These are phyloP conservation scores for Diglossa cyanea DNA, from an alignment of 2,797 vertebrate species.

Conservation along the genomic window DNA sequence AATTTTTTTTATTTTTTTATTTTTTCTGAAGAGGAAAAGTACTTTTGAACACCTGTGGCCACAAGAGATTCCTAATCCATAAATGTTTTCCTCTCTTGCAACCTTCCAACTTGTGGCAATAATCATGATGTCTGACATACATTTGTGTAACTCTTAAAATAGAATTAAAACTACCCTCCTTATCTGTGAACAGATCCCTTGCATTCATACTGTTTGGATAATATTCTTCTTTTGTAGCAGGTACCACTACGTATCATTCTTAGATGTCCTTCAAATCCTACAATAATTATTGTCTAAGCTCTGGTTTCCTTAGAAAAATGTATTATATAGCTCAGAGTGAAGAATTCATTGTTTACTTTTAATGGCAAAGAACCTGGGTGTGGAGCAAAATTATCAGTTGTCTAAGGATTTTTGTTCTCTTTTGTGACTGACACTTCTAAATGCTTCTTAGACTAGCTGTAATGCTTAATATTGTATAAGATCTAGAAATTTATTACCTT, in stretches of 20 bases:
- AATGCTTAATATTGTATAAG: not conserved
- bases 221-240: conserved; percentile 19
- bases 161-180: conserved; percentile 59
- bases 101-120: conserved; percentile 55
- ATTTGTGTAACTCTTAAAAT: conserved; percentile 37
- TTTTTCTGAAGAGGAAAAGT: not conserved
- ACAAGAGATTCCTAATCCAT: conserved; percentile 68
- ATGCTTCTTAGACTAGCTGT: not conserved
- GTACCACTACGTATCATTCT: not conserved
- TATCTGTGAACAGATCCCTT: conserved; percentile 56
- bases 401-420: not conserved
- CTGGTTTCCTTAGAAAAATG: not conserved
- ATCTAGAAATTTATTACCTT: not conserved
- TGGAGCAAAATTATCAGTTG: not conserved
- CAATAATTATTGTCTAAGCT: conserved; percentile 35
- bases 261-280: conserved; percentile 36
- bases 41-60: conserved; percentile 17
- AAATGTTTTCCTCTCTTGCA: conserved; percentile 60
- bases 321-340: not conserved
- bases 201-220: conserved; percentile 46
- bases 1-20: not conserved
- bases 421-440: not conserved
- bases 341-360: not conserved
- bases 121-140: conserved; percentile 52
- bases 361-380: not conserved